phyloP scores from a whole-genome alignment of 2,113 vertebrate genomes.

The Entelurus aequoreus region DNA sequence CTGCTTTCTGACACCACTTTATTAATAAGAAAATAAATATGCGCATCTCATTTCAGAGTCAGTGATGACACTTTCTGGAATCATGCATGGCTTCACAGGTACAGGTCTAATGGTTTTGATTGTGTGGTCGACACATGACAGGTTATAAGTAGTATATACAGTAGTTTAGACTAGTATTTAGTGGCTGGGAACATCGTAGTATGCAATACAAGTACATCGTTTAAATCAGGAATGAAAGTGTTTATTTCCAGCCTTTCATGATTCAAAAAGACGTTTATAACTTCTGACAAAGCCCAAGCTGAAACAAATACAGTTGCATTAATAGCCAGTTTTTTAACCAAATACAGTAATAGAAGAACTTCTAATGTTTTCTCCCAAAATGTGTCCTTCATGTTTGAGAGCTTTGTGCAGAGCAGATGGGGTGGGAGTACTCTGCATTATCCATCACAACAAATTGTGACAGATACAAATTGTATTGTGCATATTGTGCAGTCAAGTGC shows the following conservation, averaged over 20 bases:
- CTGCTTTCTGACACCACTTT: neutral
- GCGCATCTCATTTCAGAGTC: conserved; percentile 9
- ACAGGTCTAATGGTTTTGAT: conserved; percentile 10
- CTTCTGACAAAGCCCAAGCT: too few relatives aligned
- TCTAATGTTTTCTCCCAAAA: neutral
- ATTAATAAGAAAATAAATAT: conserved; percentile 3
- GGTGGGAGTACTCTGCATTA: conserved; percentile 12
- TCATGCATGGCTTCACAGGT: conserved; percentile 21
- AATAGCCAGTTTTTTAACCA: too few relatives aligned
- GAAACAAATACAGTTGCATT: too few relatives aligned
- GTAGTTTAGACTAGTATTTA: too few relatives aligned
- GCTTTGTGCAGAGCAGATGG: conserved; percentile 27
- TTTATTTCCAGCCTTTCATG: too few relatives aligned
- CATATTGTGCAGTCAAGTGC: conserved; percentile 5
- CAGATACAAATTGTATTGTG: conserved; percentile 7
- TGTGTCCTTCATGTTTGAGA: neutral
- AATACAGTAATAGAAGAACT: neutral
- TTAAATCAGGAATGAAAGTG: too few relatives aligned
- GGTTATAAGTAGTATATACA: too few relatives aligned
- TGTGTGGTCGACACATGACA: neutral
- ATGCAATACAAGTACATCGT: too few relatives aligned
- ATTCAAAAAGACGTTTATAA: too few relatives aligned
- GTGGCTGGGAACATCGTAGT: too few relatives aligned
- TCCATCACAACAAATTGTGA: conserved; percentile 20
- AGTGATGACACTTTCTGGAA: conserved; percentile 20